A percentile compares a stretch with the other conserved stretches of the same genome.
These are phyloP conservation scores for Strigamia transsilvanica DNA, from an alignment of 2,888 invertebrate species.

Conservation along the genomic window DNA sequence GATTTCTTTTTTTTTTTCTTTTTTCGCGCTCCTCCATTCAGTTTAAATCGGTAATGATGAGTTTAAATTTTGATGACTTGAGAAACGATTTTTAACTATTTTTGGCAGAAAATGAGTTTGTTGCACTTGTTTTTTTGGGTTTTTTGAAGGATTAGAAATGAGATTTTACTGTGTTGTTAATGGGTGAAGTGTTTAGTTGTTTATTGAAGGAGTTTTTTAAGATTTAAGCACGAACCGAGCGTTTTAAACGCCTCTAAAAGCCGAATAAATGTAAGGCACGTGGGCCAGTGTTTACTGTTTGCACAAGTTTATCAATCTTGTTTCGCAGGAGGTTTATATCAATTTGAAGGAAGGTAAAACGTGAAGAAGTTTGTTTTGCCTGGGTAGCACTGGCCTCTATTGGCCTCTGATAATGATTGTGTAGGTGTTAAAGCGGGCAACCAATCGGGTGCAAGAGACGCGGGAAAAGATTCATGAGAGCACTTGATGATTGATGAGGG, in stretches of 20 bases:
- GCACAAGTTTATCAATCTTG: neutral
- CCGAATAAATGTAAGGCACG: neutral
- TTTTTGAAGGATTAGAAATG: no score
- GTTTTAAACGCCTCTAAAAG: no score
- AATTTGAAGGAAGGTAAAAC: neutral
- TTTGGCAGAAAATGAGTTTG: neutral
- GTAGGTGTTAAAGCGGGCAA: slow-evolving; percentile 1
- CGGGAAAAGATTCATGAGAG: slow-evolving; percentile 30
- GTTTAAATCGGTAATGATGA: neutral
- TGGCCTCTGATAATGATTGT: slow-evolving; percentile 30
- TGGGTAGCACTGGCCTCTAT: slow-evolving; percentile 16
- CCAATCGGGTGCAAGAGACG: neutral
- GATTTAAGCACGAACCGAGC: no score
- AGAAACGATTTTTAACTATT: neutral
- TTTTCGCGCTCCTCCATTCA: neutral
- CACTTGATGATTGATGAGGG: slow-evolving; percentile 17
- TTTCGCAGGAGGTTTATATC: slow-evolving; percentile 1
- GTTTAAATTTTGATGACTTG: neutral
- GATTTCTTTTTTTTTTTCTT: neutral
- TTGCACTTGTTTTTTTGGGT: neutral
- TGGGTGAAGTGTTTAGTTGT: no score
- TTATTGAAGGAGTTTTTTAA: no score
- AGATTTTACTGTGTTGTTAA: no score
- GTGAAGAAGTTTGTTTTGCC: slow-evolving; percentile 25
- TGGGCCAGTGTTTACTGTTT: neutral